Evolutionary conservation across 2,888 invertebrate genomes (phyloP).

Genomic region (Invenusta paracnida): DNA sequence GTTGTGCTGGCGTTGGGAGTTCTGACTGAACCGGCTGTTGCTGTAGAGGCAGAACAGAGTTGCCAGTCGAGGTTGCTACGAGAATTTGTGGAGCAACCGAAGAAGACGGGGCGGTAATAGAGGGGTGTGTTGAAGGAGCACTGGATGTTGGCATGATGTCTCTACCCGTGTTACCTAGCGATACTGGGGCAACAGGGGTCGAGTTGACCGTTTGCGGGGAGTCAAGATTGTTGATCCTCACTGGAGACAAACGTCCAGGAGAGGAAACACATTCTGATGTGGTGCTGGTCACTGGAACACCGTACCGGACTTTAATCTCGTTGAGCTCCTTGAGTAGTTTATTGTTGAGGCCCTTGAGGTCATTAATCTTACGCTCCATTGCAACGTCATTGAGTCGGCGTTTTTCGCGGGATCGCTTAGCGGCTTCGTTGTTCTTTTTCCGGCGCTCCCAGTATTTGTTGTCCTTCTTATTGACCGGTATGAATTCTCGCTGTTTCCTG

Average conservation of each 20-base stretch:
- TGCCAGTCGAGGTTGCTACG: too few species aligned
- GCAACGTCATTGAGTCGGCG: constrained; percentile 92
- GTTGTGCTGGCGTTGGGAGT: neutral
- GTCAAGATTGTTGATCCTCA: neutral
- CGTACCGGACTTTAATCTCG: constrained; percentile 79
- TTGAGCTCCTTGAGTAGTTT: constrained; percentile 84
- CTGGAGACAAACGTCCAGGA: neutral
- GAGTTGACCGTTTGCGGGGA: constrained; percentile 54
- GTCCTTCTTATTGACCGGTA: constrained; percentile 90
- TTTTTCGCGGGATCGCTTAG: constrained; percentile 90
- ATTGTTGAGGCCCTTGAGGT: constrained; percentile 89
- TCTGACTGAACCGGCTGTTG: neutral
- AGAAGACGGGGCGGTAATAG: neutral
- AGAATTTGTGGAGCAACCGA: neutral
- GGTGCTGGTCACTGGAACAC: constrained; percentile 70
- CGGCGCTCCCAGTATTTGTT: constrained; percentile 95
- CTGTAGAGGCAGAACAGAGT: neutral
- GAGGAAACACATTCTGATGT: neutral
- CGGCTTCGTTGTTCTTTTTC: constrained; percentile 90
- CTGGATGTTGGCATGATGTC: neutral
- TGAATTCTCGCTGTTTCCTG: constrained; percentile 89
- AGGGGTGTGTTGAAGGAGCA: too few species aligned
- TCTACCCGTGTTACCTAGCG: neutral
- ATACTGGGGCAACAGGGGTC: neutral
- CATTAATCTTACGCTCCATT: constrained; percentile 83